A percentile compares a stretch with the other conserved stretches of the same genome.
phyloP scores from a whole-genome alignment of 2,113 vertebrate genomes.

The Festucalex cinctus region DNA sequence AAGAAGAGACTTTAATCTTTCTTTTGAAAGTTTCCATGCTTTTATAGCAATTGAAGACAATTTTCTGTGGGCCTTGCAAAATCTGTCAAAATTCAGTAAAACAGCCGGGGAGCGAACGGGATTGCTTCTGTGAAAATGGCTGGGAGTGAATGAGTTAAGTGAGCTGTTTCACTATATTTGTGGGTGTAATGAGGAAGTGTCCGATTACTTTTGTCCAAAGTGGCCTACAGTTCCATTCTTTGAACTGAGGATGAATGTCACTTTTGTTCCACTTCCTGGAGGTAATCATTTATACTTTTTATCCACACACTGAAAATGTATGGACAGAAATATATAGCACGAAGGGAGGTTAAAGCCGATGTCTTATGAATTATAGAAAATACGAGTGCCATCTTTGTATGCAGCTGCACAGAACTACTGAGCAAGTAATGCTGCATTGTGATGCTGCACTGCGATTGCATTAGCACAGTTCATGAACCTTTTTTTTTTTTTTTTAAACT shows the following conservation, averaged over 20 bases:
- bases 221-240: neutral
- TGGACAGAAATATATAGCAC: neutral
- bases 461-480: neutral
- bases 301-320: neutral
- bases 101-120: too few relatives aligned
- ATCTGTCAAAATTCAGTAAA: too few relatives aligned
- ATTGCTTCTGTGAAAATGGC: too few relatives aligned
- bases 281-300: neutral
- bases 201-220: neutral
- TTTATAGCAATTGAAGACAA: too few relatives aligned
- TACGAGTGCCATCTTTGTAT: neutral
- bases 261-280: neutral
- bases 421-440: neutral
- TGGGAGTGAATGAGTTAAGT: too few relatives aligned
- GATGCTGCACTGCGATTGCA: neutral
- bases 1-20: too few relatives aligned
- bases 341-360: neutral
- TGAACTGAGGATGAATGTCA: neutral
- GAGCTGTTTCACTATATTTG: neutral
- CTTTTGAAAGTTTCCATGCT: too few relatives aligned
- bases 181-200: neutral
- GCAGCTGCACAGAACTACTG: neutral
- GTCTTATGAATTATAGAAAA: conserved; percentile 1
- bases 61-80: too few relatives aligned
- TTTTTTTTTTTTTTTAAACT: neutral